Base-by-base conservation (phyloP, 2,888 invertebrate genomes). In the Notodonta ziczac region DNA sequence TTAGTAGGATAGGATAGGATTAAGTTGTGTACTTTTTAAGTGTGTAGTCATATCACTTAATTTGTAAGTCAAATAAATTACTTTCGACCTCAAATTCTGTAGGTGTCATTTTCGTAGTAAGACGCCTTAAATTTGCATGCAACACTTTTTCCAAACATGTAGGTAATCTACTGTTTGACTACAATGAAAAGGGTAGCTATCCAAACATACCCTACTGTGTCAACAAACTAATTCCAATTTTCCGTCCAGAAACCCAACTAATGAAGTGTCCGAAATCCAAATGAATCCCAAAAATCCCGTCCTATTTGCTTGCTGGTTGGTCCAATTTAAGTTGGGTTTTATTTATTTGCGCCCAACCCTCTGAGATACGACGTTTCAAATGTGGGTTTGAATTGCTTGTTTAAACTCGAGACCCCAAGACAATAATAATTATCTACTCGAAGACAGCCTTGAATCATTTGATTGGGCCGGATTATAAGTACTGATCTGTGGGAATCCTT, bases 281-380 rank as follows among this genome's bases (percentile, higher is more conserved):
- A 50, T 32, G 32, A 24, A 50, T 12, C 52, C 52, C 52, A 52
- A 52, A 52, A 52, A 52, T 52, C n/a, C 51, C 7, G 51, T 50
- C 24, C 16, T 51, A 48, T 48, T 51, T 24, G 24, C 24, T 14
- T 48, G 51, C 24, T n/a, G 13, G 52, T 52, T 8, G 2, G 52
- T 52, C 13, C 52, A 32, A 52, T 52, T 52, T 32, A 52, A 52
- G 52, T 52, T 52, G 32, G 52, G 52, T 32, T 12, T 32, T 32
- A 52, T 32, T 52, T 52, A 52, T 52, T 52, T 16, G 52, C 32
- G 8, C 32, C 52, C 32, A 52, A 32, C 12, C 32, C 32, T 51
- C 24, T 51, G 51, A 5, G 32, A 52, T 16, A 52, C 32, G 52
- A 3, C 24, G 24, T 12, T 24, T 24, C 6, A 32, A 13, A 52